phyloP scores from a whole-genome alignment of 2,797 vertebrate genomes.

The Micromesistius poutassou region DNA sequence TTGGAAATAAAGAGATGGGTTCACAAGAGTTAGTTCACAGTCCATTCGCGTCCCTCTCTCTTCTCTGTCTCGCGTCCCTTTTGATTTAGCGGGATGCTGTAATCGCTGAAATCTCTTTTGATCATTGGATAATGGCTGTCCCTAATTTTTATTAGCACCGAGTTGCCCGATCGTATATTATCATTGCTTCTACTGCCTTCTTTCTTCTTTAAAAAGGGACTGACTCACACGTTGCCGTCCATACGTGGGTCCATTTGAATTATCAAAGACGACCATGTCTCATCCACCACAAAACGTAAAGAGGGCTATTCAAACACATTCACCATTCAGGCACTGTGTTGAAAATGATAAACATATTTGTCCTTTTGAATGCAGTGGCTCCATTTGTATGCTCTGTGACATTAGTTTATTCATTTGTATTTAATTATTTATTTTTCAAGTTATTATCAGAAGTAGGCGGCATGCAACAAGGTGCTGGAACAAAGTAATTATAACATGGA shows the following conservation, averaged over 20 bases:
- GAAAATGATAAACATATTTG: too few relatives aligned
- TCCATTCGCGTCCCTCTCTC: background rate
- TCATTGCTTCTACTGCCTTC: constrained; percentile 4
- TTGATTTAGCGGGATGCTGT: background rate
- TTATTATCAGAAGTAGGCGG: background rate
- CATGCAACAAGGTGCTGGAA: background rate
- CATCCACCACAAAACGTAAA: background rate
- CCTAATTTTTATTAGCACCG: constrained; percentile 41
- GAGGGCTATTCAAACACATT: constrained; percentile 4
- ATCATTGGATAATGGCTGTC: constrained; percentile 41
- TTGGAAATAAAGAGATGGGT: background rate
- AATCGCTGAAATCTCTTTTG: constrained; percentile 7
- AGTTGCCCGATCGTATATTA: constrained; percentile 43
- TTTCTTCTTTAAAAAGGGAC: constrained; percentile 2
- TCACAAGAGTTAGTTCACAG: background rate
- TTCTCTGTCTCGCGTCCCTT: background rate
- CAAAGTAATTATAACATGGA: background rate
- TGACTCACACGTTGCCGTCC: constrained; percentile 21
- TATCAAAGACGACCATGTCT: constrained; percentile 15
- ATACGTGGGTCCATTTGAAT: constrained; percentile 36
- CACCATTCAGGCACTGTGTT: background rate
- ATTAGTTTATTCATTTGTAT: background rate
- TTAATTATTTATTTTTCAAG: background rate
- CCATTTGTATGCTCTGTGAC: background rate
- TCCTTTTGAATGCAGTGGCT: background rate